Base-by-base conservation (phyloP, 1,140 invertebrate species). In the Penaeus indicus region DNA sequence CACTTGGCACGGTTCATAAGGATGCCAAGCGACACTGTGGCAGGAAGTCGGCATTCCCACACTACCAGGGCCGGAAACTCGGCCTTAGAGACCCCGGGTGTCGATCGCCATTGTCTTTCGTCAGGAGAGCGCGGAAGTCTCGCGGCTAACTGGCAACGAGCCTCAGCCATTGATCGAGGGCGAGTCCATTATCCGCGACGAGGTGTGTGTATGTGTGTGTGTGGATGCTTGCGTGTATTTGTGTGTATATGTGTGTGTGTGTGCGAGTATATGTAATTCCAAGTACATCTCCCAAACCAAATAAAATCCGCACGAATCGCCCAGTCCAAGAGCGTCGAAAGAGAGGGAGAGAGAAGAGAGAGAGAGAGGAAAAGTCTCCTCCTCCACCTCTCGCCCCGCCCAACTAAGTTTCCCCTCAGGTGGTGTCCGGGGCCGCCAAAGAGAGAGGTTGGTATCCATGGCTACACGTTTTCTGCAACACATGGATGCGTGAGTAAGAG, bases 131-230 rank as follows among this genome's bases (percentile, higher is more conserved):
- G 80, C 80, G 80, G 80, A 82, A 82, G 80, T 82, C 80, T 82
- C 80, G 80, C 62, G 80, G 80, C 80, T 82, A 82, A 82, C 80
- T 82, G 80, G 80, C 80, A 82, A 82, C 80, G 80, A 82, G 80
- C 38, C 38, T 42, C 80, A 82, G 80, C 80, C 80, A 82, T 82
- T 82, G 80, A 82, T 82, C 80, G 80, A 62, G 80, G 80, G 80
- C 80, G 80, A 82, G 80, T 82, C 80, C 80, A 82, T 82, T 60
- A 80, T 47, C 78, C 60, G 25, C 80, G 60, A 62, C 54, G 80
- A 82, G 80, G 61, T 60, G 80, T 82, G 80, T 82, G 80, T 62
- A 18, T 60, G 47, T 47, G 54, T 54, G 54, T 54, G 54, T 54
- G 54, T 54, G 54, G 54, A 54, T 54, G 54, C 54, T 11, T 54